A percentile compares a stretch with the other conserved stretches of the same genome.
These are phyloP conservation scores for Platycercus adscitus DNA, from an alignment of 2,113 vertebrate genomes.

Conservation along the genomic window DNA sequence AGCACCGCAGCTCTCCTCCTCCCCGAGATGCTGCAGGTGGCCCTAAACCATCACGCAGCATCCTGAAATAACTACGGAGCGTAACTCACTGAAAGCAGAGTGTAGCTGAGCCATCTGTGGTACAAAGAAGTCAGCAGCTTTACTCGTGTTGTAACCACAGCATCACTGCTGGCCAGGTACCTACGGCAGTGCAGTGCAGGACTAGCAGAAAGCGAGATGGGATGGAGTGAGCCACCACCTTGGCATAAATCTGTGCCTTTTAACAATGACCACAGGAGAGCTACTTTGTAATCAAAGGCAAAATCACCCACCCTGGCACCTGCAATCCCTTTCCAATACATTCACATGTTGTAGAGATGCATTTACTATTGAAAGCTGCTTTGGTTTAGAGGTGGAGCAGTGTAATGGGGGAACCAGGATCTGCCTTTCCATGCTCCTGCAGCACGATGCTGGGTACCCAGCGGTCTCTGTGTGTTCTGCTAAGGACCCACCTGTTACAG, in stretches of 20 bases:
- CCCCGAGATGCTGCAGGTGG: neutral
- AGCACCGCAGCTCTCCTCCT: neutral
- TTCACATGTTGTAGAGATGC: accelerated
- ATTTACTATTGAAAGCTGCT: neutral
- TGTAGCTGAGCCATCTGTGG: neutral
- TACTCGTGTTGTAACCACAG: accelerated
- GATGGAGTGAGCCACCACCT: neutral
- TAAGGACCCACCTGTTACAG: conserved; percentile 18
- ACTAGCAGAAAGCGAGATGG: neutral
- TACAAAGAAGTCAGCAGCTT: accelerated
- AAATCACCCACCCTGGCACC: neutral
- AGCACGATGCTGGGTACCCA: neutral
- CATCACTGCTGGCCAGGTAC: neutral
- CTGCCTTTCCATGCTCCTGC: neutral
- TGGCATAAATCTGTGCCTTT: neutral
- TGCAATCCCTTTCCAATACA: neutral
- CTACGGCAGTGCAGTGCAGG: accelerated
- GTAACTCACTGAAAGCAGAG: neutral
- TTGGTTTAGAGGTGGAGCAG: neutral
- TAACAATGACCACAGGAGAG: neutral
- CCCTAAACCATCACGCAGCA: neutral
- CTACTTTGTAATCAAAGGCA: neutral
- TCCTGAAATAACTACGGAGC: accelerated
- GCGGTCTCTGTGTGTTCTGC: neutral
- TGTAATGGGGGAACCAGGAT: neutral